These are phyloP conservation scores for Oscheius sp. DNA, from an alignment of 2,888 invertebrate species.

Conservation along the genomic window DNA sequence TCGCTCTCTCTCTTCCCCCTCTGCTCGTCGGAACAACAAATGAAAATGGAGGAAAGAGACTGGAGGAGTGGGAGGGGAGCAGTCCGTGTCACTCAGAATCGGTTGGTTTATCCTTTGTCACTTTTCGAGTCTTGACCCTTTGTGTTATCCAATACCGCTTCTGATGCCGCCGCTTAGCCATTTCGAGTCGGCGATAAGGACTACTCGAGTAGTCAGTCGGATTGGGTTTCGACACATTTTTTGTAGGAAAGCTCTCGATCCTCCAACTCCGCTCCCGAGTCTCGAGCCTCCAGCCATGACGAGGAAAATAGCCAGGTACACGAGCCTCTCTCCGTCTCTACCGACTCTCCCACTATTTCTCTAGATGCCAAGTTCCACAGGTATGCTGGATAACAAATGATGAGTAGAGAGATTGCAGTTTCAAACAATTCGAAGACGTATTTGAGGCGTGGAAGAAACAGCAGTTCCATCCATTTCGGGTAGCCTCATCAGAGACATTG, in stretches of 20 bases:
- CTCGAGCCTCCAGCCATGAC: constrained; percentile 16
- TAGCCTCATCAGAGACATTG: constrained; percentile 65
- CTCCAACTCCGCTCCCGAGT: constrained; percentile 13
- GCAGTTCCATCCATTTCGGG: constrained; percentile 61
- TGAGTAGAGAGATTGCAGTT: constrained; percentile 36
- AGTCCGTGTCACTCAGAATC: constrained; percentile 27
- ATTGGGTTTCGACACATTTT: constrained; percentile 4
- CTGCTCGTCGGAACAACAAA: background rate
- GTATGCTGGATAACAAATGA: background rate
- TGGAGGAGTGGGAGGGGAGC: constrained; percentile 11
- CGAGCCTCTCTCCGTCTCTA: constrained; percentile 10
- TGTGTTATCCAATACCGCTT: constrained; percentile 18
- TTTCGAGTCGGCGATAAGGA: background rate
- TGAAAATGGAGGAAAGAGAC: constrained; percentile 12
- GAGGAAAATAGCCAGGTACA: background rate
- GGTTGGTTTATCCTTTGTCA: background rate
- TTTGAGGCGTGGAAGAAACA: constrained; percentile 62
- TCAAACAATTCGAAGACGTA: constrained; percentile 53
- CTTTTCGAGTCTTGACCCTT: constrained; percentile 5
- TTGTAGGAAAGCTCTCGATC: constrained; percentile 10
- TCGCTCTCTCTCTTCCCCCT: constrained; percentile 4
- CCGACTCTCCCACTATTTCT: constrained; percentile 27
- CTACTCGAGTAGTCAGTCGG: background rate
- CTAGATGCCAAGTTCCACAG: constrained; percentile 38
- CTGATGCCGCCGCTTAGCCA: constrained; percentile 15